phyloP scores from a whole-genome alignment of 2,113 vertebrate genomes.

The Megaceryle torquata region DNA sequence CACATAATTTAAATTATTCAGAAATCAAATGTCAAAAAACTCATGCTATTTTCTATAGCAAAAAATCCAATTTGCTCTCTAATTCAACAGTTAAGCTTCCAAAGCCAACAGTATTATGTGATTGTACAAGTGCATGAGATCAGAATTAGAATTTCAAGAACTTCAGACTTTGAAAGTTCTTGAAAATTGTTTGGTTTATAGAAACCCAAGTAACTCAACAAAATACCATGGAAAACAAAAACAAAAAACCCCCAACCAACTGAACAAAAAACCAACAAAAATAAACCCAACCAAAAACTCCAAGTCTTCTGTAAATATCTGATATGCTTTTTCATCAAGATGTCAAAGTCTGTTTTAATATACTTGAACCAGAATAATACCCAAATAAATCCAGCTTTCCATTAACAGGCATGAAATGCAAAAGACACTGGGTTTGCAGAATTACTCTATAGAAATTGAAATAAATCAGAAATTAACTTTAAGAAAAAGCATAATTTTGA shows the following conservation, averaged over 20 bases:
- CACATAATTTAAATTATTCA: neutral
- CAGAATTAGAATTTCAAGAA: conserved; percentile 3
- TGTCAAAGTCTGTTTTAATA: conserved; percentile 1
- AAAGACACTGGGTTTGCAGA: conserved; percentile 35
- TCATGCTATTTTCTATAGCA: conserved; percentile 25
- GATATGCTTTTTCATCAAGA: neutral
- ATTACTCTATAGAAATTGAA: conserved; percentile 43
- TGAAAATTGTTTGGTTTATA: neutral
- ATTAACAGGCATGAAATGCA: conserved; percentile 27
- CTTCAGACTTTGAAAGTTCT: neutral
- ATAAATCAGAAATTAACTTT: conserved; percentile 68
- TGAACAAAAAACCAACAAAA: too few relatives aligned
- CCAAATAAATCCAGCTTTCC: conserved; percentile 24
- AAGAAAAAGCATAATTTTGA: conserved; percentile 63
- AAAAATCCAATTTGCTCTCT: conserved; percentile 10
- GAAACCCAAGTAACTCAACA: neutral
- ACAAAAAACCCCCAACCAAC: neutral
- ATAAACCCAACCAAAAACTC: too few relatives aligned
- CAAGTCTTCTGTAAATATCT: conserved; percentile 1
- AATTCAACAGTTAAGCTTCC: conserved; percentile 21
- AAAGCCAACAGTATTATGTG: neutral
- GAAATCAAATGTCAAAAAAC: conserved; percentile 18
- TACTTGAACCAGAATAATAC: neutral
- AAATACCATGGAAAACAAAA: neutral
- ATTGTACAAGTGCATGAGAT: neutral